These are phyloP conservation scores for Calliopsis andreniformis DNA, from an alignment of 1,140 invertebrate species.

Conservation along the genomic window DNA sequence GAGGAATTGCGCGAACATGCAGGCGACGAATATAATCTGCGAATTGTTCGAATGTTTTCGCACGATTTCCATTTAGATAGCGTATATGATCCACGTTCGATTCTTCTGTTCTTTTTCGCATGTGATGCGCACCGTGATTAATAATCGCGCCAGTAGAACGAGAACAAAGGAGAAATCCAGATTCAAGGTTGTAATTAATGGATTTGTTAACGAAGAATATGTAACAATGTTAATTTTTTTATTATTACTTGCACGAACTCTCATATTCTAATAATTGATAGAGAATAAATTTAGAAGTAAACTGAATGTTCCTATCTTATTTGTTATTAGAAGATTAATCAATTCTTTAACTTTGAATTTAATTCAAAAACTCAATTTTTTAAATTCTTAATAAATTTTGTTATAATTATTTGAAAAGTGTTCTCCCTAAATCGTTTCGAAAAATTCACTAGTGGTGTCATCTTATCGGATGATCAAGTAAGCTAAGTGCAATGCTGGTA, in stretches of 20 bases:
- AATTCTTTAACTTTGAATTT: too few species aligned
- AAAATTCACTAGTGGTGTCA: conserved; percentile 67
- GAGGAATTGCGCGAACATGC: conserved; percentile 31
- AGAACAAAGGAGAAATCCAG: conserved; percentile 6
- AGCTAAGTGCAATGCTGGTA: conserved; percentile 43
- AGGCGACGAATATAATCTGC: conserved; percentile 4
- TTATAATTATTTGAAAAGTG: too few species aligned
- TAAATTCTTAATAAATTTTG: too few species aligned
- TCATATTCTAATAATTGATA: too few species aligned
- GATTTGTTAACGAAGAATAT: too few species aligned
- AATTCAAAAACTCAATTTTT: too few species aligned
- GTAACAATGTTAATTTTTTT: too few species aligned
- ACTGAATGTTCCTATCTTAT: too few species aligned
- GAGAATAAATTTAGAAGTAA: too few species aligned
- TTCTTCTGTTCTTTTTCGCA: background rate
- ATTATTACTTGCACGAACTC: too few species aligned
- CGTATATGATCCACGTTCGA: background rate
- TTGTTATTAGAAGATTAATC: too few species aligned
- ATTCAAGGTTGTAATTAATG: conserved; percentile 1
- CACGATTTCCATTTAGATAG: conserved; percentile 40
- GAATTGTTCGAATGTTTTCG: conserved; percentile 26
- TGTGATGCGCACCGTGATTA: background rate
- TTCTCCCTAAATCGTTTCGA: background rate
- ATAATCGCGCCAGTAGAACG: background rate
- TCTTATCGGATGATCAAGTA: conserved; percentile 58